phyloP scores from a whole-genome alignment of 2,797 vertebrate species.

The Urocyon cinereoargenteus region DNA sequence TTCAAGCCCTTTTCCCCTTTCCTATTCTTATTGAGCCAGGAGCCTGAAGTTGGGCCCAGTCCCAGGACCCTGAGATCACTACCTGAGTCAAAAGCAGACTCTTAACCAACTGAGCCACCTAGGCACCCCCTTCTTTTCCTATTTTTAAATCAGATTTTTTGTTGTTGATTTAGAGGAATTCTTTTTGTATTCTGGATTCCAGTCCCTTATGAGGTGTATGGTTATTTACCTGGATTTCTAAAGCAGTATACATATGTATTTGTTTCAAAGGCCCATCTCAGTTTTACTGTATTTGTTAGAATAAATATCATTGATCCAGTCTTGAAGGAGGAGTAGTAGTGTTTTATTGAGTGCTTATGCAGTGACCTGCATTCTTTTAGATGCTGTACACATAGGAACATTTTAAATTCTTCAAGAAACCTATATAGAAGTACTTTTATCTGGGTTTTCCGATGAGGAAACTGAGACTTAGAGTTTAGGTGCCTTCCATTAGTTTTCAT shows the following conservation, averaged over 20 bases:
- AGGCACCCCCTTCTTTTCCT: background rate
- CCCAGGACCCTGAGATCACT: too few relatives aligned
- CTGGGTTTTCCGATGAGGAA: conserved; percentile 1
- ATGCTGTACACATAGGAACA: background rate
- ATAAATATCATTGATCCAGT: background rate
- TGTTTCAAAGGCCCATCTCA: background rate
- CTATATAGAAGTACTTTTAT: background rate
- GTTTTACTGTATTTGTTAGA: background rate
- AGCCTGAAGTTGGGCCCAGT: too few relatives aligned
- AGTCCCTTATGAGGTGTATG: background rate
- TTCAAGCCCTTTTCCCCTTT: background rate
- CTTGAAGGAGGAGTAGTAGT: background rate
- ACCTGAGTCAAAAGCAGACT: too few relatives aligned
- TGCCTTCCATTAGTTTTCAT: background rate
- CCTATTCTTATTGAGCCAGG: background rate
- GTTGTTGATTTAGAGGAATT: background rate
- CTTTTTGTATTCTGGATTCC: background rate
- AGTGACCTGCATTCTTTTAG: background rate
- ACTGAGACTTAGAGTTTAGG: background rate
- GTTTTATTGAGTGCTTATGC: background rate
- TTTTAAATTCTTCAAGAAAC: background rate
- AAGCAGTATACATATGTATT: background rate
- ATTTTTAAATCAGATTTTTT: background rate
- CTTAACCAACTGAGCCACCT: too few relatives aligned
- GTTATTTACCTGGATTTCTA: background rate